These are phyloP conservation scores for Thunnus thynnus DNA, from an alignment of 2,113 vertebrate genomes.

Conservation along the genomic window DNA sequence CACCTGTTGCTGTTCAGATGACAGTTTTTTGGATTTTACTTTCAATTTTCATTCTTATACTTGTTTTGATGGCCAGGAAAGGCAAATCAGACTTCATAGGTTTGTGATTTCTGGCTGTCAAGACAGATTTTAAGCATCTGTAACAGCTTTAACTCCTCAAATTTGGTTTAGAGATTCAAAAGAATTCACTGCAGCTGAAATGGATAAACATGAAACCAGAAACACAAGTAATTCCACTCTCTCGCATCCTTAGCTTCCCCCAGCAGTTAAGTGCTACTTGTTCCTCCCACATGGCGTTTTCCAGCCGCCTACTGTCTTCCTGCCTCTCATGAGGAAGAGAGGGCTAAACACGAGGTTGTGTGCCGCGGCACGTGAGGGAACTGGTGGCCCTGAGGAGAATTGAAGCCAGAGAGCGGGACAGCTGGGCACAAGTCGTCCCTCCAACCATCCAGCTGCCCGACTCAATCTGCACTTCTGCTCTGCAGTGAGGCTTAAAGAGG, in stretches of 20 bases:
- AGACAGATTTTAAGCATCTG: not conserved
- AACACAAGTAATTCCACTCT: not conserved
- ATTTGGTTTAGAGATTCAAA: not conserved
- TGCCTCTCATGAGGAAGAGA: constrained; percentile 15
- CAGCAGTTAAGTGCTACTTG: not conserved
- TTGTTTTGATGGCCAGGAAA: not conserved
- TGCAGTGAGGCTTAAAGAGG: constrained; percentile 64
- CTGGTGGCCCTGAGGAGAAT: constrained; percentile 37
- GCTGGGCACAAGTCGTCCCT: constrained; percentile 47
- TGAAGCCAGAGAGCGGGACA: constrained; percentile 46
- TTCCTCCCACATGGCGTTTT: constrained; percentile 12
- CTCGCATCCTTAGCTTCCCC: not conserved
- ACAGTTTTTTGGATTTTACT: not conserved
- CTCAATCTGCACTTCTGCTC: constrained; percentile 55
- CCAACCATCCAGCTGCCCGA: constrained; percentile 52
- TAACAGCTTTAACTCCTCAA: not conserved
- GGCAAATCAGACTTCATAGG: not conserved
- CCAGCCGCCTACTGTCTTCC: constrained; percentile 10
- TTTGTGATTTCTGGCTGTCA: not conserved
- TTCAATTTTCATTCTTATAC: not conserved
- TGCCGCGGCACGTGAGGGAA: constrained; percentile 37
- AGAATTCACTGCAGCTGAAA: not conserved
- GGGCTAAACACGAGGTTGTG: constrained; percentile 37
- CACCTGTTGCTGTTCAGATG: not conserved
- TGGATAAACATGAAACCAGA: not conserved